Evolutionary conservation across 2,113 vertebrate genomes (phyloP), one percentile per base, ranked within the genome.

Genomic region (Eleginops maclovinus): DNA sequence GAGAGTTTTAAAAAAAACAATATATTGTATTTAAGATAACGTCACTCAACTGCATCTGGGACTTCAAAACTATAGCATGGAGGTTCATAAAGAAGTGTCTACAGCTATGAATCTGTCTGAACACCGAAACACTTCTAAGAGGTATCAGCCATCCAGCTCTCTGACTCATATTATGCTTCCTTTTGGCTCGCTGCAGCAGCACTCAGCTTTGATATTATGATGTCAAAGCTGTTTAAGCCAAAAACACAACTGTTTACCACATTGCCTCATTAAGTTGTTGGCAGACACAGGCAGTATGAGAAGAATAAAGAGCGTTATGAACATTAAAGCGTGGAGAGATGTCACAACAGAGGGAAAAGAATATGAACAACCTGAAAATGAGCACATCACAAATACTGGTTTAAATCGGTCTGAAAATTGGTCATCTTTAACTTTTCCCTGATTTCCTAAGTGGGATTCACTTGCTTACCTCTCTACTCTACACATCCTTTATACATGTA

Each of bases 111-210:
- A 21, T 78, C 60, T 9, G 36, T 70, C 53, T 59, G 11, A 59
- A 54, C 22, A 31, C 31, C 31, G 31, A 5, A 36, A 4, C 43
- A 36, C 56, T 79, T 72, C 3, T 59, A 19, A 72, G 41, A 64
- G 60, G 41, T 63, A 74, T 40, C 63, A 49, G 21, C 55, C 16
- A 15, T 73, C 13, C 47, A 60, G 58, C 58, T 62, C 36, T 56
- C 19, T 54, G 3, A 85, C 4, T 55, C 21, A 17, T 59, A 65
- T 58, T 63, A n/a, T 17, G 55, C 50, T 72, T 51, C 72, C 63
- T 36, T 36, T 84, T n/a, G 46, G 43, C n/a, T 55, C 44, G 60
- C 28, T 40, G 0, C 1, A 70, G 14, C 3, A 61, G 36, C 60
- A 50, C 58, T 81, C 15, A 21, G 26, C 50, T 68, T n/a, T n/a